Percentiles rank a stretch among this genome's conserved stretches.
phyloP scores from a whole-genome alignment of 1,140 invertebrate genomes.

The Pachyrhynchus sulphureomaculatus region DNA sequence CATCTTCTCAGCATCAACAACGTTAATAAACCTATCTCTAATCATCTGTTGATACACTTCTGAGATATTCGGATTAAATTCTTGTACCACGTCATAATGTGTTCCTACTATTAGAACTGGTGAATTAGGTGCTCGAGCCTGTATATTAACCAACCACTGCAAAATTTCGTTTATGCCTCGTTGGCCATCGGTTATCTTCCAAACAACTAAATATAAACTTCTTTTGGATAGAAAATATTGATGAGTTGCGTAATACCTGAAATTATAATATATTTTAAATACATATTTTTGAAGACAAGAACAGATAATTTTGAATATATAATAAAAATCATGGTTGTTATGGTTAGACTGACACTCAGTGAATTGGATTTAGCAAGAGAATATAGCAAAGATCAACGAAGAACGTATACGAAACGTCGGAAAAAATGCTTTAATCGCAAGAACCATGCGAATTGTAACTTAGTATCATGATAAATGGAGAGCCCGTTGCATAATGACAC shows the following conservation, averaged over 20 bases:
- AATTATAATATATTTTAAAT: conserved; percentile 12
- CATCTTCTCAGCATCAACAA: conserved; percentile 94
- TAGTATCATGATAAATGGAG: too few relatives aligned
- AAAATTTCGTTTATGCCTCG: conserved; percentile 87
- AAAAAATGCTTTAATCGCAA: too few relatives aligned
- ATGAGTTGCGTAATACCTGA: conserved; percentile 91
- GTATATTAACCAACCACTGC: conserved; percentile 95
- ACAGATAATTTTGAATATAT: too few relatives aligned
- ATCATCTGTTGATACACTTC: conserved; percentile 89
- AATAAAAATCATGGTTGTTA: too few relatives aligned
- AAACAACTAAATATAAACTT: conserved; percentile 93
- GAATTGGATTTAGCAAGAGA: too few relatives aligned
- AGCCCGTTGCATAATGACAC: too few relatives aligned
- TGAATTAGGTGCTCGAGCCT: conserved; percentile 90
- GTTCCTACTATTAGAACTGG: conserved; percentile 94
- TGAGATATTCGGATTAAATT: conserved; percentile 71
- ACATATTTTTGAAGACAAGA: too few relatives aligned
- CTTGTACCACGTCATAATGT: conserved; percentile 87
- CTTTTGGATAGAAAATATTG: conserved; percentile 97
- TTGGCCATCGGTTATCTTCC: conserved; percentile 92
- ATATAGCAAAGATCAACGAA: too few relatives aligned
- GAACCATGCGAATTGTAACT: too few relatives aligned
- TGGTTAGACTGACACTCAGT: too few relatives aligned
- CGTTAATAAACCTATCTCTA: conserved; percentile 85
- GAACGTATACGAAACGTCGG: too few relatives aligned